A percentile compares a stretch with the other conserved stretches of the same genome.
Conservation (phyloP, 2,888 invertebrate genomes). For the Sarcophaga variegata region DNA sequence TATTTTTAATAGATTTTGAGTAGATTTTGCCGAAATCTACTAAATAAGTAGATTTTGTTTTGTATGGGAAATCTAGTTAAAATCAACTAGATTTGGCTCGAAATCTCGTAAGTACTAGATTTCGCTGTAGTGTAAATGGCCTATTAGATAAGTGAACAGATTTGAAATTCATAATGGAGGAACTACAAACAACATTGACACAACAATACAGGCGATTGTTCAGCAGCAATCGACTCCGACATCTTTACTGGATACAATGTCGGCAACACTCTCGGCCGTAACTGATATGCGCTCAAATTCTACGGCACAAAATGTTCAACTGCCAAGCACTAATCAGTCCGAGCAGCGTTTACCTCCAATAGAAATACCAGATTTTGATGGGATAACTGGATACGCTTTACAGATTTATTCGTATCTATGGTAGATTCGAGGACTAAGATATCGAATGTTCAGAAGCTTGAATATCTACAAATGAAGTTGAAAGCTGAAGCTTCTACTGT, state of each 20-base stretch:
- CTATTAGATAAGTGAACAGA: not conserved
- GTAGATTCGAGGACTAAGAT: constrained; percentile 53
- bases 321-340: not conserved
- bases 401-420: constrained; percentile 57
- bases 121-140: too few relatives aligned
- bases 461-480: constrained; percentile 60
- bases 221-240: constrained; percentile 8
- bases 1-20: too few relatives aligned
- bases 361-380: constrained; percentile 61
- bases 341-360: constrained; percentile 58
- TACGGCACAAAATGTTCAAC: too few relatives aligned
- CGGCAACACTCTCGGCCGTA: too few relatives aligned
- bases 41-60: too few relatives aligned
- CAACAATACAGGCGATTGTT: constrained; percentile 4
- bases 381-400: constrained; percentile 58
- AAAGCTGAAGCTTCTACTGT: constrained; percentile 60
- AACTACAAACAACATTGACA: constrained; percentile 15
- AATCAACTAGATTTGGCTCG: too few relatives aligned
- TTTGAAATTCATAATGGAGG: not conserved
- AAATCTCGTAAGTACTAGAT: too few relatives aligned
- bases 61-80: too few relatives aligned
- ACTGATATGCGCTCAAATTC: too few relatives aligned
- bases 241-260: constrained; percentile 5
- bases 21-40: too few relatives aligned
- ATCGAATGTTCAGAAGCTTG: constrained; percentile 56